Base-by-base conservation (phyloP, 1,140 invertebrate species). In the Colletes latitarsis region DNA sequence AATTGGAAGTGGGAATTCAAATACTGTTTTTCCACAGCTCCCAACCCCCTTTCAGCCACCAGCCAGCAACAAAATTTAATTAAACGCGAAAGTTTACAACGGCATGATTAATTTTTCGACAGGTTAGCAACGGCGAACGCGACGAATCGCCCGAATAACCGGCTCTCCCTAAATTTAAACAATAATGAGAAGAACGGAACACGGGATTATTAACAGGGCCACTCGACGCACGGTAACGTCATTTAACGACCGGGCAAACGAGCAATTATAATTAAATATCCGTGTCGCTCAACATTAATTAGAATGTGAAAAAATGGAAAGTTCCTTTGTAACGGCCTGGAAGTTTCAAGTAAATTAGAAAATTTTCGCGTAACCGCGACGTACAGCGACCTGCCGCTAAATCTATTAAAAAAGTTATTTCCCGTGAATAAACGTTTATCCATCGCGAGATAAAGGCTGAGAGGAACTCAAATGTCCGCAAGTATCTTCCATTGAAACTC, bases 21-120 rank as follows among this genome's bases (percentile, higher is more conserved):
- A 68, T 76, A 62, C 14, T 53, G 55, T 81, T 75, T 52, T 64
- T 49, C 73, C 64, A 4, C 6, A 5, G 14, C 14, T 19, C 41
- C 21, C 6, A n/a, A n/a, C n/a, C n/a, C 43, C 41, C 49, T 12
- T 69, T 12, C 21, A 6, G 30, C 41, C 12, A 69, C 15, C 21
- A 6, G n/a, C 41, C 55, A 17, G 0, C 46, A 49, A 30, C 53
- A n/a, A 60, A 72, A 85, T 86, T 85, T 85, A 86, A 86, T 86
- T 85, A 86, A 85, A 21, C 80, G 72, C 72, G 67, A 58, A 80
- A 72, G 53, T 67, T 68, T 49, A 21, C 60, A 41, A 21, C 70
- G 49, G 0, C 43, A 21, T 57, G 60, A 82, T 76, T 72, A 80
- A 85, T 79, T 86, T 82, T 68, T 69, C 52, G 62, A 57, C 62